Conservation (phyloP, 2,888 invertebrate species). For the Eilema depressum region DNA sequence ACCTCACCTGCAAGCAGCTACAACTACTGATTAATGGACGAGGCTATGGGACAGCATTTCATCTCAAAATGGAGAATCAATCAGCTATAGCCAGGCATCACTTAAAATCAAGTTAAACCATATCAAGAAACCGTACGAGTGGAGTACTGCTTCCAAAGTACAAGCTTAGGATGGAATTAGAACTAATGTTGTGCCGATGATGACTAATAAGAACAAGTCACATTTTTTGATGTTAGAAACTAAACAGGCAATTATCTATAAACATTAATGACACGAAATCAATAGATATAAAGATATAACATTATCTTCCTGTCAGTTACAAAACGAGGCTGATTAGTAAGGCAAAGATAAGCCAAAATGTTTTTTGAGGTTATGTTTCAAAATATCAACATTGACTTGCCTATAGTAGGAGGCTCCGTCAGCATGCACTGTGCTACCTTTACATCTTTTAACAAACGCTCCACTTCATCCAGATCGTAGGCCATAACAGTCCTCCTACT, state of each 20-base stretch:
- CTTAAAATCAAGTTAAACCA: neutral
- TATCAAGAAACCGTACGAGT: neutral
- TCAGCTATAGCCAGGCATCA: no score
- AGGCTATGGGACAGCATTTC: no score
- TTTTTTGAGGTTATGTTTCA: slow-evolving; percentile 17
- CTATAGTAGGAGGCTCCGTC: slow-evolving; percentile 81
- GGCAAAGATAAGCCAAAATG: neutral
- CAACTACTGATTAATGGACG: no score
- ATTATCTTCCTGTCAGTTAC: neutral
- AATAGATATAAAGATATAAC: no score
- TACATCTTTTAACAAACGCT: slow-evolving; percentile 82
- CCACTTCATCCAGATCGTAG: slow-evolving; percentile 83
- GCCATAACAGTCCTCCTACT: slow-evolving; percentile 76
- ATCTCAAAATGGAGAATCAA: no score
- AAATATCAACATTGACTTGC: slow-evolving; percentile 63
- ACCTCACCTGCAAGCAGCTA: neutral
- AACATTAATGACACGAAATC: neutral
- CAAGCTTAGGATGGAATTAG: neutral
- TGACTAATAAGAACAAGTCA: neutral
- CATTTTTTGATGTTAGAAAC: neutral
- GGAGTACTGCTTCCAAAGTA: neutral
- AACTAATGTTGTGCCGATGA: neutral
- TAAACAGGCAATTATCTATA: neutral
- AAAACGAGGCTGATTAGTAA: neutral
- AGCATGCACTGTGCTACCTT: slow-evolving; percentile 88